These are phyloP conservation scores for Oryzias woworae DNA, from an alignment of 2,113 vertebrate genomes.

Conservation along the genomic window DNA sequence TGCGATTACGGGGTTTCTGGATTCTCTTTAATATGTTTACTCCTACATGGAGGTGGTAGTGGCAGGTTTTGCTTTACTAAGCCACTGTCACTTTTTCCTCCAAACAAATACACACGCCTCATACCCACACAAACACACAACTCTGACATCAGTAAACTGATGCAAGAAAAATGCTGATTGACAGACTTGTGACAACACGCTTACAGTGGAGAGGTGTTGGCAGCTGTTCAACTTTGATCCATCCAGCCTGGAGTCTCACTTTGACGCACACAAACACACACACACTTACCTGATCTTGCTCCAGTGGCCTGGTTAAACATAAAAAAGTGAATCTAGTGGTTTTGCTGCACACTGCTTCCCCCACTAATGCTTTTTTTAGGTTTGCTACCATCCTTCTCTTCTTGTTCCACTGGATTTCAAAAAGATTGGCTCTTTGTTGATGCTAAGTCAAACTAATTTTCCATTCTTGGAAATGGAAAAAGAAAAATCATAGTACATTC, in stretches of 20 bases:
- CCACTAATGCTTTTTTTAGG: conserved; percentile 32
- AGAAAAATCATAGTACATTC: background rate
- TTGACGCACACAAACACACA: conserved; percentile 3
- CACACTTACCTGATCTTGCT: conserved; percentile 61
- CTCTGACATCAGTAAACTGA: conserved; percentile 42
- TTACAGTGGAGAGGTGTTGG: conserved; percentile 72
- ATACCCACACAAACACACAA: conserved; percentile 30
- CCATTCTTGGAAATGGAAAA: conserved; percentile 20
- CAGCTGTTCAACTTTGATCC: conserved; percentile 75
- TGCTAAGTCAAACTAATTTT: conserved; percentile 23
- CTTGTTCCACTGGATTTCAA: conserved; percentile 27
- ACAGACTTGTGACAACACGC: conserved; percentile 70
- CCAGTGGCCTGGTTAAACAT: conserved; percentile 65
- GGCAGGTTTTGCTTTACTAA: conserved; percentile 41
- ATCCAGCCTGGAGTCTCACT: conserved; percentile 53
- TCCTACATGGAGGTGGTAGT: conserved; percentile 10
- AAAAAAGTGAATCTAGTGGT: conserved; percentile 58
- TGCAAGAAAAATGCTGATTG: conserved; percentile 72
- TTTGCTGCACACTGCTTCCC: conserved; percentile 40
- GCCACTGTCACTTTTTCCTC: conserved; percentile 27
- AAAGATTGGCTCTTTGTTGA: conserved; percentile 24
- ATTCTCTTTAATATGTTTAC: conserved; percentile 33
- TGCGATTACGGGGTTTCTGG: conserved; percentile 36
- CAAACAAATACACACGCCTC: conserved; percentile 12
- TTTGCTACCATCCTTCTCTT: conserved; percentile 22